These are phyloP conservation scores for Tenthredo amoena DNA, from an alignment of 2,888 invertebrate species.

Conservation along the genomic window DNA sequence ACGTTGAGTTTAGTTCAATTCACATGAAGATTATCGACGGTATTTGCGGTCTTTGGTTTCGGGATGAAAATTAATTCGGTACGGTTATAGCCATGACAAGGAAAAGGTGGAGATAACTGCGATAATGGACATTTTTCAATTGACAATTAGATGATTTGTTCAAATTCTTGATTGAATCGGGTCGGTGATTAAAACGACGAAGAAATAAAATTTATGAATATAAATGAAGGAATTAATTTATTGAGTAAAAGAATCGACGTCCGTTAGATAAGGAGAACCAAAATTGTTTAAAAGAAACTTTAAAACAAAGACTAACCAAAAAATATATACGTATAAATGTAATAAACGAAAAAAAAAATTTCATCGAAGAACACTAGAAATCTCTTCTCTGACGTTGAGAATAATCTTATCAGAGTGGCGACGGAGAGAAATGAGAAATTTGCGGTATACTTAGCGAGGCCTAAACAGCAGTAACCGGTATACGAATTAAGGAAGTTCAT, in stretches of 20 bases:
- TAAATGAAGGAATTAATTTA: neutral
- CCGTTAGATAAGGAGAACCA: neutral
- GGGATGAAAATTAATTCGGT: constrained; percentile 16
- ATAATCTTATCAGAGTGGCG: neutral
- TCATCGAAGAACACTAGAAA: neutral
- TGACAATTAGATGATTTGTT: neutral
- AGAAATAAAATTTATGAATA: too few species aligned
- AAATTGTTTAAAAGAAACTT: neutral
- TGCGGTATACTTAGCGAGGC: neutral
- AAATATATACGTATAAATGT: neutral
- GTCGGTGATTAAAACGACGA: neutral
- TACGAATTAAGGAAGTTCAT: neutral
- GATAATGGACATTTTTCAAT: constrained; percentile 13
- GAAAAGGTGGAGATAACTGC: constrained; percentile 42
- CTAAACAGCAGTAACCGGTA: neutral
- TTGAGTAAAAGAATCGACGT: neutral
- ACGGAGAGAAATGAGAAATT: neutral
- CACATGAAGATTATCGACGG: neutral
- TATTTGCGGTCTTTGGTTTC: neutral
- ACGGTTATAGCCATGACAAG: constrained; percentile 27
- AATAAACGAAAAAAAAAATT: neutral
- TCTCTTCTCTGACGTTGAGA: neutral
- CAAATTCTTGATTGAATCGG: neutral
- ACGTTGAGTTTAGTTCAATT: neutral
- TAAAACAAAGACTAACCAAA: constrained; percentile 23